Evolutionary conservation across 2,113 vertebrate genomes (phyloP), one percentile per base, ranked within the genome.

Genomic region (Calyptommatus sinebrachiatus): DNA sequence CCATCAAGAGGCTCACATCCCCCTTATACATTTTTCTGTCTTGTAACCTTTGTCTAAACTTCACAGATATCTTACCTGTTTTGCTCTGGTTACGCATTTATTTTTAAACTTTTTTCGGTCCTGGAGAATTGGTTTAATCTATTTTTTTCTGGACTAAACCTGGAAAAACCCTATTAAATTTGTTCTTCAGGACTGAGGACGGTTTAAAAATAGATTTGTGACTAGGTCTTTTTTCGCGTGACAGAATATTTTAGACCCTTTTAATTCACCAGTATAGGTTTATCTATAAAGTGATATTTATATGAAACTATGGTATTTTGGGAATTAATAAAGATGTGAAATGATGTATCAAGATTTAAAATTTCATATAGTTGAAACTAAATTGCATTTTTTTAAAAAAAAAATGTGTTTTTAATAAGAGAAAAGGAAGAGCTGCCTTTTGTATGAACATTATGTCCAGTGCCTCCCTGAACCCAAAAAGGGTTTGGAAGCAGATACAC

Each of bases 21-120:
- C 71, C 84, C 72, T 65, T 41, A 78, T 63, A 70, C 80, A 88
- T 71, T 79, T 72, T 80, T 77, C 26, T 5, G 7, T 62, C 11
- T 20, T 26, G 14, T 31, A 28, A 22, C 8, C 8, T 57, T 57
- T 57, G 18, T 20, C 28, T 46, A 41, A 41, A 41, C 35, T 41
- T 41, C 35, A 41, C 35, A 41, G 35, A 5, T 41, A 41, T 41
- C 35, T 41, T 41, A 41, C 35, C 35, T 41, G 35, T 41, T 41
- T 41, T 41, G 5, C 35, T 41, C 35, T 41, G 35, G 35, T 41
- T 41, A 41, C 35, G 5, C 5, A 41, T 41, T 41, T 41, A 41
- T 41, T 41, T 41, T 41, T 41, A 41, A 41, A 41, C 35, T 41
- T 41, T 41, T 5, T 41, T 41, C 35, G 5, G 35, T 41, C 35